Conservation (phyloP, 1,140 invertebrate genomes). For the Drosophila gunungcola region DNA sequence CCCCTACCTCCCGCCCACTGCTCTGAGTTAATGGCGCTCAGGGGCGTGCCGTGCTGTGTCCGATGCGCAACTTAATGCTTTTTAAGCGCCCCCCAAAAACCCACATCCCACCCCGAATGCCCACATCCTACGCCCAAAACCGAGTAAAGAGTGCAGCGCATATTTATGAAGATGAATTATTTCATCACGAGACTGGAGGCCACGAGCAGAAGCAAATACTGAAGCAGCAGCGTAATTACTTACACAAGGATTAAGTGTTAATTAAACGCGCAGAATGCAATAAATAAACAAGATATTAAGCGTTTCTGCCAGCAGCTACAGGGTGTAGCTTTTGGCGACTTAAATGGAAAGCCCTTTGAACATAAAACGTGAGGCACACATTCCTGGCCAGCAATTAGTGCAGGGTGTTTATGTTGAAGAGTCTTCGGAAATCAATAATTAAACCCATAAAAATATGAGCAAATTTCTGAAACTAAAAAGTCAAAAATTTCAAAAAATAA, state of each 20-base stretch:
- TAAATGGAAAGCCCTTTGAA: neutral
- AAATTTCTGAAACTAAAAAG: no score
- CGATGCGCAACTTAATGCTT: slow-evolving; percentile 77
- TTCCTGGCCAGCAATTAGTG: slow-evolving; percentile 3
- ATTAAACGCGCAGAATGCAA: slow-evolving; percentile 81
- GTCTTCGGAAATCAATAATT: no score
- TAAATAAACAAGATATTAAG: slow-evolving; percentile 83
- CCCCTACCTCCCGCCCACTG: slow-evolving; percentile 5
- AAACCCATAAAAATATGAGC: no score
- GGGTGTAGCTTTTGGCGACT: slow-evolving; percentile 6
- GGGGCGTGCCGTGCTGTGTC: slow-evolving; percentile 64
- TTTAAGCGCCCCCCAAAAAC: slow-evolving; percentile 58
- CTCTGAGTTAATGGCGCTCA: slow-evolving; percentile 70
- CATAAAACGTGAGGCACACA: neutral
- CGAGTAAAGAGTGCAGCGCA: slow-evolving; percentile 71
- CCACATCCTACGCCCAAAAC: slow-evolving; percentile 19
- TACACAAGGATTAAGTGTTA: slow-evolving; percentile 83
- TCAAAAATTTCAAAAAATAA: no score
- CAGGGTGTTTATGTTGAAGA: neutral
- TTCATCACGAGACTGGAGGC: slow-evolving; percentile 59
- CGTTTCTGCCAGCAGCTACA: slow-evolving; percentile 40
- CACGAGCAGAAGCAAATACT: slow-evolving; percentile 14
- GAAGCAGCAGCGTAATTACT: slow-evolving; percentile 70
- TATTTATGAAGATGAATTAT: slow-evolving; percentile 84
- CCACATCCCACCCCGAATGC: slow-evolving; percentile 11